phyloP scores from a whole-genome alignment of 2,113 vertebrate genomes.

The Neolamprologus hecqui region DNA sequence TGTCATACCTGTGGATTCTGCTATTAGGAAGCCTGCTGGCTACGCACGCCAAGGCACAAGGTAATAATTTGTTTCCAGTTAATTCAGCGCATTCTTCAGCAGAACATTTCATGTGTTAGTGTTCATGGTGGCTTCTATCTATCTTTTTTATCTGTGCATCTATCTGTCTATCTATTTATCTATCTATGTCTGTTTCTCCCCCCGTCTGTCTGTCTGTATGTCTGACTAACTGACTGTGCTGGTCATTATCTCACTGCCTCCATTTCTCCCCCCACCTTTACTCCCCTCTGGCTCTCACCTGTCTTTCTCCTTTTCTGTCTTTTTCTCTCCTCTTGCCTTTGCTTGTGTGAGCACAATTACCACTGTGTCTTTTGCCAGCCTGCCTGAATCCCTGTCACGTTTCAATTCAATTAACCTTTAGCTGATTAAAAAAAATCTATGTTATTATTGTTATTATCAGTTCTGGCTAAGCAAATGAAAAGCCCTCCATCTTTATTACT shows the following conservation, averaged over 20 bases:
- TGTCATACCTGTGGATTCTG: slow-evolving; percentile 73
- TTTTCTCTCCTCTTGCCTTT: neutral
- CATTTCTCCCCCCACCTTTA: neutral
- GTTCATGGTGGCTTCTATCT: neutral
- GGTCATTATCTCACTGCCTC: neutral
- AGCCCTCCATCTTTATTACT: neutral
- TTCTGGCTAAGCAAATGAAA: neutral
- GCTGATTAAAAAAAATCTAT: neutral
- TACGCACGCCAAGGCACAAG: slow-evolving; percentile 49
- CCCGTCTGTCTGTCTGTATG: neutral
- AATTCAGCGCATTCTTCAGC: neutral
- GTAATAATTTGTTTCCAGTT: slow-evolving; percentile 34
- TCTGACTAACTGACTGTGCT: neutral
- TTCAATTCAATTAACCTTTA: neutral
- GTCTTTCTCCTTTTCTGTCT: neutral
- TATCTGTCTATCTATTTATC: neutral
- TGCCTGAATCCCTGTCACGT: neutral
- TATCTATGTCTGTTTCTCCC: neutral
- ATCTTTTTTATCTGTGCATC: neutral
- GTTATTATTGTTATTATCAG: neutral
- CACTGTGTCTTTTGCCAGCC: neutral
- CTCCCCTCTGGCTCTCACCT: neutral
- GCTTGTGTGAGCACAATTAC: neutral
- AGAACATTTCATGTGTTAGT: neutral
- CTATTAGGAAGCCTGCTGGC: slow-evolving; percentile 63